Evolutionary conservation across 2,888 invertebrate genomes (phyloP).

Genomic region (Cosmopolites sordidus): DNA sequence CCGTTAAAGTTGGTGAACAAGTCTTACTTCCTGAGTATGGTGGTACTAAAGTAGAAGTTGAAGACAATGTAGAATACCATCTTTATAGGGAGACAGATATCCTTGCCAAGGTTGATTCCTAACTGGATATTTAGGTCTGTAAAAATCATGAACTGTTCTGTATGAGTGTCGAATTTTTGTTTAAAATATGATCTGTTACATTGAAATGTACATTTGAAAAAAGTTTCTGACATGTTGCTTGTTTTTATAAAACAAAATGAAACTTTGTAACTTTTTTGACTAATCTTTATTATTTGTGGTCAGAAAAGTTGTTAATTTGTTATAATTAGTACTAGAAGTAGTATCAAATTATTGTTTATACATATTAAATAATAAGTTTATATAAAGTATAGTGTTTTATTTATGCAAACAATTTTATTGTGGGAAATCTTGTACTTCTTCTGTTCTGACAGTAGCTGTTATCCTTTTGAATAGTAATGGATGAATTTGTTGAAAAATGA

Average conservation of each 20-base stretch:
- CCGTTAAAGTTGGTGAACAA: slow-evolving; percentile 86
- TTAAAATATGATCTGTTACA: slow-evolving; percentile 21
- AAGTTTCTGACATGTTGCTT: slow-evolving; percentile 16
- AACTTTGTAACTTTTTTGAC: slow-evolving; percentile 25
- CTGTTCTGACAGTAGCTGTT: too few species aligned
- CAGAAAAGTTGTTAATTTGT: slow-evolving; percentile 22
- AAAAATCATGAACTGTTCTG: not conserved
- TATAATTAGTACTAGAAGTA: slow-evolving; percentile 20
- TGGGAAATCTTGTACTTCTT: too few species aligned
- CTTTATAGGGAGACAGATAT: slow-evolving; percentile 95
- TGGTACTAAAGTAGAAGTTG: slow-evolving; percentile 90
- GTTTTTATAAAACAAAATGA: slow-evolving; percentile 29
- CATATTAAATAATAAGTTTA: slow-evolving; percentile 31
- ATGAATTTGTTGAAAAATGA: too few species aligned
- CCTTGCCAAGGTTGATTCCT: slow-evolving; percentile 78
- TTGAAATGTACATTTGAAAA: slow-evolving; percentile 11
- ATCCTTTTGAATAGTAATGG: too few species aligned
- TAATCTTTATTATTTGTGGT: slow-evolving; percentile 29
- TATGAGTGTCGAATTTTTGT: not conserved
- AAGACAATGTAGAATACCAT: slow-evolving; percentile 87
- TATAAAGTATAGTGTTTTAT: too few species aligned
- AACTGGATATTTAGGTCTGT: slow-evolving; percentile 18
- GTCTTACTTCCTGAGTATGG: slow-evolving; percentile 98
- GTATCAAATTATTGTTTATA: slow-evolving; percentile 23
- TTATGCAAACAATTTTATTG: too few species aligned